These are phyloP conservation scores for Colistium nudipinnis DNA, from an alignment of 2,113 vertebrate species.

Conservation along the genomic window DNA sequence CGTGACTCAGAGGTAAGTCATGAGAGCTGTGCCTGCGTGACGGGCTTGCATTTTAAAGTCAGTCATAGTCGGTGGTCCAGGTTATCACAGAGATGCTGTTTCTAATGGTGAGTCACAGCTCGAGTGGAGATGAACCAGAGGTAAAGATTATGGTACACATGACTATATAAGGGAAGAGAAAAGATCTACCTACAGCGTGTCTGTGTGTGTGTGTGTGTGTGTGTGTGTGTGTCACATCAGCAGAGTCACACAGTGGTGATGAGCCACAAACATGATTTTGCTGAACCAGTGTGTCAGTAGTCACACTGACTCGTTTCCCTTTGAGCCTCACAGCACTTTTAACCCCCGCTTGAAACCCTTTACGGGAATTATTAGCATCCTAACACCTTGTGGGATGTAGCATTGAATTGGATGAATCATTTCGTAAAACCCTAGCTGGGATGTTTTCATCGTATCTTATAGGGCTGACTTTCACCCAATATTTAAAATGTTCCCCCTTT, in stretches of 20 bases:
- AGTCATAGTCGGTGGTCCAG: conserved; percentile 18
- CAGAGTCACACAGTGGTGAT: conserved; percentile 47
- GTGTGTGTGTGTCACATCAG: conserved; percentile 43
- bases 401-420: too few relatives aligned
- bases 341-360: neutral
- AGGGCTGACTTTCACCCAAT: too few relatives aligned
- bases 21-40: conserved; percentile 14
- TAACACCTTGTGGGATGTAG: too few relatives aligned
- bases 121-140: conserved; percentile 12
- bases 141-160: neutral
- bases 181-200: conserved; percentile 3
- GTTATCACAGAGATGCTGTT: conserved; percentile 40
- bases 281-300: conserved; percentile 9
- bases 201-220: conserved; percentile 46
- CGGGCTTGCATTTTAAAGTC: conserved; percentile 30
- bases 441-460: too few relatives aligned
- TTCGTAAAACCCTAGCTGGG: too few relatives aligned
- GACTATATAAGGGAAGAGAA: conserved; percentile 32
- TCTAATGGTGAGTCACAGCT: conserved; percentile 37
- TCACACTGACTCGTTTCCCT: conserved; percentile 13
- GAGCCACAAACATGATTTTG: conserved; percentile 45
- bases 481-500: too few relatives aligned
- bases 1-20: conserved; percentile 63
- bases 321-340: neutral
- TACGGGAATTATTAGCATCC: too few relatives aligned